These are phyloP conservation scores for Eudasyphora cyanicolor DNA, from an alignment of 2,888 invertebrate genomes.

Conservation along the genomic window DNA sequence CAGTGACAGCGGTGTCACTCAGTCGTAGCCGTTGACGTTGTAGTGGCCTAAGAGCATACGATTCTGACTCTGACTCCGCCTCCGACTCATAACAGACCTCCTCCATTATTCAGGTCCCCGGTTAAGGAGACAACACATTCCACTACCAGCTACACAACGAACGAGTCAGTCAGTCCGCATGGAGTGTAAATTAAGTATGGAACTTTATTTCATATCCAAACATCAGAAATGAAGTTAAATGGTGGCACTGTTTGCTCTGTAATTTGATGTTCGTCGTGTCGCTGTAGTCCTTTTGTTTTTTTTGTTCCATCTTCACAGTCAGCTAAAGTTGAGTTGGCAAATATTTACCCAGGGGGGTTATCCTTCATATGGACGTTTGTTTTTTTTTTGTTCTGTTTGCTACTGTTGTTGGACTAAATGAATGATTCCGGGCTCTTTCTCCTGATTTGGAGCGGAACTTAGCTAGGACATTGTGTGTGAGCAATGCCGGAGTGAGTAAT, in stretches of 20 bases:
- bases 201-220: constrained; percentile 36
- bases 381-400: background rate
- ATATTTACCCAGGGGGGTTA: constrained; percentile 19
- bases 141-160: background rate
- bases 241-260: constrained; percentile 21
- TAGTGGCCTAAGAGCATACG: constrained; percentile 14
- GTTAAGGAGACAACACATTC: background rate
- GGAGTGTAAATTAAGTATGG: constrained; percentile 35
- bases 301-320: background rate
- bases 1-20: constrained; percentile 19
- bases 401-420: background rate
- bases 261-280: constrained; percentile 26
- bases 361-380: background rate
- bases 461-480: background rate
- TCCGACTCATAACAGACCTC: background rate
- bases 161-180: constrained; percentile 6
- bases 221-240: constrained; percentile 34
- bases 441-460: background rate
- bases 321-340: constrained; percentile 14
- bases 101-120: background rate
- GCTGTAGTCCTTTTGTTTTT: background rate
- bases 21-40: background rate
- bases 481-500: constrained; percentile 8
- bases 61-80: background rate
- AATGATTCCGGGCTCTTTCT: background rate